Conservation (phyloP, 2,797 vertebrate genomes). For the Alcedo atthis region DNA sequence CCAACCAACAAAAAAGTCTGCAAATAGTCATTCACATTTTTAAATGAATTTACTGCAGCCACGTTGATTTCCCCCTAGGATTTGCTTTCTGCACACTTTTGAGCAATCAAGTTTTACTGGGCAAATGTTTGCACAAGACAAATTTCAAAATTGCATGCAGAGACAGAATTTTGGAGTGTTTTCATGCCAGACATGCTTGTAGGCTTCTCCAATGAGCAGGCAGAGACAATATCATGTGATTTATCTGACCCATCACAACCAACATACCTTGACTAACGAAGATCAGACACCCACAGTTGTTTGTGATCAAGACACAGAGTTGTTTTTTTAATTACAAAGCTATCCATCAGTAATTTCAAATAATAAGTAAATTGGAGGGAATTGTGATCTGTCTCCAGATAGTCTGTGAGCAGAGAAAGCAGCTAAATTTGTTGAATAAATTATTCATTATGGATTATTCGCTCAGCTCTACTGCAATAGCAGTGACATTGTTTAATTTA, state of each 20-base stretch:
- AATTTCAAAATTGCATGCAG: constrained; percentile 70
- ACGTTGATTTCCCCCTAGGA: constrained; percentile 42
- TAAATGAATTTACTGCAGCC: constrained; percentile 64
- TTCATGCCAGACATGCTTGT: constrained; percentile 68
- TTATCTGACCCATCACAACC: constrained; percentile 69
- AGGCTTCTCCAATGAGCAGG: constrained; percentile 60
- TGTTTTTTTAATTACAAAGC: constrained; percentile 75
- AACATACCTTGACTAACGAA: constrained; percentile 69
- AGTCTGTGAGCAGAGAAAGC: constrained; percentile 75
- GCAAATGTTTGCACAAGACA: constrained; percentile 72
- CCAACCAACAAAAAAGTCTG: neutral
- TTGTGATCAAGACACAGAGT: constrained; percentile 70
- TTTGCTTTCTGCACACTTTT: constrained; percentile 71
- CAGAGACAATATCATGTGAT: constrained; percentile 69
- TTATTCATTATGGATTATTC: constrained; percentile 77
- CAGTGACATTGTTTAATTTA: constrained; percentile 76
- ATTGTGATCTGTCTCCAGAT: constrained; percentile 76
- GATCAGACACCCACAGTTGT: constrained; percentile 69
- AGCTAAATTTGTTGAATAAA: constrained; percentile 77
- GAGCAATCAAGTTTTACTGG: constrained; percentile 68
- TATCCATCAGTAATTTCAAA: constrained; percentile 76
- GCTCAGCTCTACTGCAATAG: constrained; percentile 71
- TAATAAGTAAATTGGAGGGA: constrained; percentile 75
- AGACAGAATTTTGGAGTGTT: constrained; percentile 59
- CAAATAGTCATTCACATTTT: constrained; percentile 67